Conservation (phyloP, 2,888 invertebrate genomes). For the Oscheius sp. region DNA sequence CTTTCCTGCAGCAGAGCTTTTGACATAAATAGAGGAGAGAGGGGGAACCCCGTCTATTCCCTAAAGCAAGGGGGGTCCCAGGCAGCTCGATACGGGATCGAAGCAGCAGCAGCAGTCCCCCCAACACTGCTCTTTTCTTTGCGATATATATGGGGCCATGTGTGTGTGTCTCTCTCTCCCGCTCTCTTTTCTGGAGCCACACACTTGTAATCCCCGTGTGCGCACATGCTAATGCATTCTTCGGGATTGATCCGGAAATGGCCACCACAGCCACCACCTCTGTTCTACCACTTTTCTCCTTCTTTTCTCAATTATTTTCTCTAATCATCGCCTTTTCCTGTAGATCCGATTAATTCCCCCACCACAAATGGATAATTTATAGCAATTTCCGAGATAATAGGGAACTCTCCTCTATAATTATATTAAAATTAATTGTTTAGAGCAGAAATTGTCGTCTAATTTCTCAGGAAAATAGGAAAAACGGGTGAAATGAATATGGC, state of each 20-base stretch:
- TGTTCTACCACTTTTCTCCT: background rate
- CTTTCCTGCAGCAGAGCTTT: too few relatives aligned
- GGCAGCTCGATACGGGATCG: conserved; percentile 37
- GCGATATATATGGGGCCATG: background rate
- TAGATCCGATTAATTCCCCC: background rate
- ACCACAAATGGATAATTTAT: too few relatives aligned
- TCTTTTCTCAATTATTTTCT: background rate
- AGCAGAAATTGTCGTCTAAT: too few relatives aligned
- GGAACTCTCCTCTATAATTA: too few relatives aligned
- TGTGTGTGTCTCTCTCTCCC: too few relatives aligned
- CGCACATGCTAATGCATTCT: conserved; percentile 27
- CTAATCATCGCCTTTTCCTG: background rate
- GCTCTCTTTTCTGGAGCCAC: too few relatives aligned
- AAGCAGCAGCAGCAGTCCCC: conserved; percentile 13
- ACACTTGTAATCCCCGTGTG: conserved; percentile 33
- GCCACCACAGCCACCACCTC: background rate
- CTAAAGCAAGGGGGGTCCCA: background rate
- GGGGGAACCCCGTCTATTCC: background rate
- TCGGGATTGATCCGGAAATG: conserved; percentile 26
- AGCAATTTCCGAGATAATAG: too few relatives aligned
- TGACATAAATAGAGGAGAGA: too few relatives aligned
- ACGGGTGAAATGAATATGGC: too few relatives aligned
- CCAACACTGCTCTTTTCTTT: too few relatives aligned
- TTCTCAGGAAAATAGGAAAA: too few relatives aligned
- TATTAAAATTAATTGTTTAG: too few relatives aligned